Evolutionary conservation across 2,888 invertebrate species (phyloP).

Genomic region (Griposia aprilina): DNA sequence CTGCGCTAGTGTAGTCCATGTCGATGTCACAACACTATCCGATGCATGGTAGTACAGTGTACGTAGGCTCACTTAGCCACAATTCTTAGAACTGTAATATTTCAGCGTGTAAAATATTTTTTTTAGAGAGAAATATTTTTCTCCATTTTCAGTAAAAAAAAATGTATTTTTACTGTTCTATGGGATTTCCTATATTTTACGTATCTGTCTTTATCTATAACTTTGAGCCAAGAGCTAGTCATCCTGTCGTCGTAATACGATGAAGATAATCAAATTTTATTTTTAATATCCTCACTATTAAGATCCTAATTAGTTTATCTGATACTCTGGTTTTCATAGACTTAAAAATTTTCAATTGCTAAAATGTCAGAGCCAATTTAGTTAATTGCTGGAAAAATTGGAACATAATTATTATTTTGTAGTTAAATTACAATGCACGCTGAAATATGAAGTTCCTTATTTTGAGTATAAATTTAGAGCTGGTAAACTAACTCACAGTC

Average conservation of each 20-base stretch:
- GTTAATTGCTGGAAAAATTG: neutral
- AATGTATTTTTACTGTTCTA: neutral
- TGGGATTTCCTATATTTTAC: neutral
- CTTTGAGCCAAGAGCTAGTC: neutral
- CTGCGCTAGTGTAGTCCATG: conserved; percentile 73
- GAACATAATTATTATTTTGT: neutral
- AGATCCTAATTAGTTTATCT: neutral
- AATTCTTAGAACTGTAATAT: conserved; percentile 22
- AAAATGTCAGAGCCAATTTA: neutral
- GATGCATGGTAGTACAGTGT: conserved; percentile 42
- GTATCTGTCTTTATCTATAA: neutral
- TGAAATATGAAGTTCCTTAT: conserved; percentile 45
- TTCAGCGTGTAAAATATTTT: conserved; percentile 42
- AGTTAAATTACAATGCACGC: conserved; percentile 33
- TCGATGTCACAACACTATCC: conserved; percentile 27
- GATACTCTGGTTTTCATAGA: neutral
- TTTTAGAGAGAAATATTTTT: neutral
- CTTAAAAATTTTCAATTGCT: neutral
- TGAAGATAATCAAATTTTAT: neutral
- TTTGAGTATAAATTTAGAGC: conserved; percentile 6
- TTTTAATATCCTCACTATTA: neutral
- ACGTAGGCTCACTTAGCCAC: conserved; percentile 44
- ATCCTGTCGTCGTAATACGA: neutral
- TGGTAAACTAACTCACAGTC: conserved; percentile 21
- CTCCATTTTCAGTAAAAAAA: too few relatives aligned